A percentile compares a stretch with the other conserved stretches of the same genome.
Conservation (phyloP, 1,140 invertebrate species). For the Drosophila nasuta region DNA sequence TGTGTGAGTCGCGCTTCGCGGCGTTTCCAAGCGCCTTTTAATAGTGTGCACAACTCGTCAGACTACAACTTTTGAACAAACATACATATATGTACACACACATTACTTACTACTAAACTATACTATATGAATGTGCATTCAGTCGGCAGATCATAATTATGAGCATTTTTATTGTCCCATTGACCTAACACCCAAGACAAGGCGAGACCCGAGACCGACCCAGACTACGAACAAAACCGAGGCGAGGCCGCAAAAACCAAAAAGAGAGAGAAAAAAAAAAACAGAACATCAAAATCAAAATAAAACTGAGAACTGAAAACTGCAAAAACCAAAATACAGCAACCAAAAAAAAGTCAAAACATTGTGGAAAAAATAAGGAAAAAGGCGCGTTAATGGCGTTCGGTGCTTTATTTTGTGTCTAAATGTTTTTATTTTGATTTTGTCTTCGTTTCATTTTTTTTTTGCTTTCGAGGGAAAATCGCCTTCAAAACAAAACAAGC, state of each 20-base stretch:
- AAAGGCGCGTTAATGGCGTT: constrained; percentile 42
- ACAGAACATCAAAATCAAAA: constrained; percentile 68
- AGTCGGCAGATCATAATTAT: constrained; percentile 37
- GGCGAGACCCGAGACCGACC: constrained; percentile 12
- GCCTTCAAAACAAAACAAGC: constrained; percentile 40
- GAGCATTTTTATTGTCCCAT: constrained; percentile 76
- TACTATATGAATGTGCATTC: constrained; percentile 21
- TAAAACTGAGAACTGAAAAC: constrained; percentile 53
- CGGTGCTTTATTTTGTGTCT: constrained; percentile 6
- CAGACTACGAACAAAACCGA: neutral
- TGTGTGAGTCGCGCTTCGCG: constrained; percentile 20
- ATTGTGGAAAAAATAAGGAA: constrained; percentile 6
- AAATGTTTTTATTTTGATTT: constrained; percentile 1
- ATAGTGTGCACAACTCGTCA: constrained; percentile 16
- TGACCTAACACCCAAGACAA: constrained; percentile 74
- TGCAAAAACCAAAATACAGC: constrained; percentile 5
- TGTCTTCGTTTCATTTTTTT: neutral
- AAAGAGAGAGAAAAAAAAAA: neutral
- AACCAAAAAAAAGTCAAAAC: constrained; percentile 5
- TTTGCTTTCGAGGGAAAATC: constrained; percentile 34
- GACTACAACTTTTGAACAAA: neutral
- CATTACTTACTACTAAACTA: neutral
- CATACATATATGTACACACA: neutral
- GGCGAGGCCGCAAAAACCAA: neutral
- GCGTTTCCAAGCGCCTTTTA: constrained; percentile 43